These are phyloP conservation scores for Sericinus montela DNA, from an alignment of 2,888 invertebrate genomes.

Conservation along the genomic window DNA sequence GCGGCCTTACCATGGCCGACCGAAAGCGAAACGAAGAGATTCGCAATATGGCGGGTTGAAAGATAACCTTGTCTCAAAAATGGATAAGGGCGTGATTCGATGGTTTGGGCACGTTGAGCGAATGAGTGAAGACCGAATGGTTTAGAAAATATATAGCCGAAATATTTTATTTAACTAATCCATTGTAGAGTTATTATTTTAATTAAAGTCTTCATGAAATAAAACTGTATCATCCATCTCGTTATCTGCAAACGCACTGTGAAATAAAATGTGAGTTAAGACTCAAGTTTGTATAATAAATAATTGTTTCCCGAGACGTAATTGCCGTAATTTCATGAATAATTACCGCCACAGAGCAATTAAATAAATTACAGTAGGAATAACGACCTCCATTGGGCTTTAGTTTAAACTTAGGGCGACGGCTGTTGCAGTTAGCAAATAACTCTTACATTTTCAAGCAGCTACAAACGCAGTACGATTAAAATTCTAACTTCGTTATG, in stretches of 20 bases:
- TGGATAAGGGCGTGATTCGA: no score
- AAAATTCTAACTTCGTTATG: slow-evolving; percentile 17
- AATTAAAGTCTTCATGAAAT: background rate
- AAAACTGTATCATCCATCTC: slow-evolving; percentile 43
- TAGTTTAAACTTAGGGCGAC: slow-evolving; percentile 72
- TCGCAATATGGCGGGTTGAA: no score
- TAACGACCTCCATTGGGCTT: slow-evolving; percentile 72
- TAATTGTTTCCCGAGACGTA: slow-evolving; percentile 76
- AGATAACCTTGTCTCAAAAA: no score
- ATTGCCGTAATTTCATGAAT: slow-evolving; percentile 80
- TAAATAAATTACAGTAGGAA: slow-evolving; percentile 77
- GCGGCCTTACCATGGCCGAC: no score
- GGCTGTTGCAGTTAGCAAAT: slow-evolving; percentile 53
- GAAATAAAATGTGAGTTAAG: slow-evolving; percentile 76
- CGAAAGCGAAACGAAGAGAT: no score
- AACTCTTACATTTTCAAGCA: slow-evolving; percentile 43
- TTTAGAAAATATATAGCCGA: no score
- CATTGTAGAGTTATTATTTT: no score
- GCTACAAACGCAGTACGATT: slow-evolving; percentile 24
- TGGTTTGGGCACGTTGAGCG: no score
- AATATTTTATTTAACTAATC: no score
- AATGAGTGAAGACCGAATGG: no score
- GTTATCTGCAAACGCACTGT: slow-evolving; percentile 70
- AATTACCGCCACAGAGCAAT: slow-evolving; percentile 78
- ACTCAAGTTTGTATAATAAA: slow-evolving; percentile 77